Evolutionary conservation across 1,140 invertebrate species (phyloP), one percentile per base, ranked within the genome.

Genomic region (Drosophila sturtevanti): DNA sequence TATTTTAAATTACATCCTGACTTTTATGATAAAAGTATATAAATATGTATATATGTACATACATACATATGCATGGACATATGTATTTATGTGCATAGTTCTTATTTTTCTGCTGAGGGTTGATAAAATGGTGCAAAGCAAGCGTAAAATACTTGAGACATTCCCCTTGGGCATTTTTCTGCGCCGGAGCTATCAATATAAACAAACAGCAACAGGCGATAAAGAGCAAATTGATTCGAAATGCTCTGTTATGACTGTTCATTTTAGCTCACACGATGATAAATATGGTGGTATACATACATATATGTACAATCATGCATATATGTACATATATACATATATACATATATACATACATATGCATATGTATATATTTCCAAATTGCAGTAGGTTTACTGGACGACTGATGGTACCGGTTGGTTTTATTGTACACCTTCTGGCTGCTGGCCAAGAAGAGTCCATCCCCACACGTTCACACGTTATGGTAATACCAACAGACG

Each of bases 101-200:
- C 2, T 4, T 24, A 22, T 52, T 27, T 64, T 11, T 21, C 27
- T 54, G 48, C 24, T 34, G 41, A 66, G 56, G 52, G 37, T 63
- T 74, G 71, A 74, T 74, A 74, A 74, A 74, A 67, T 35, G 59
- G 54, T 38, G 11, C 54, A 60, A 54, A 60, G 38, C 38, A 38
- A 67, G 48, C 63, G 16, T 37, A 55, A 63, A 67, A 67, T 54
- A 22, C 18, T 55, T 24, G 9, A 61, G 59, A 11, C 16, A n/a
- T 58, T 66, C 27, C 18, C 54, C 61, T 67, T 12, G 3, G 31
- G 51, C 31, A 56, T 38, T 38, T 3, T 38, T 38, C 21, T 48
- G 21, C 21, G 9, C 16, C 41, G 18, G 41, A 34, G 41, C 66
- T 18, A 56, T 34, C 41, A 31, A 37, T 38, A 21, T 48, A 44